phyloP scores from a whole-genome alignment of 2,113 vertebrate genomes.

The Ailuropoda melanoleuca region DNA sequence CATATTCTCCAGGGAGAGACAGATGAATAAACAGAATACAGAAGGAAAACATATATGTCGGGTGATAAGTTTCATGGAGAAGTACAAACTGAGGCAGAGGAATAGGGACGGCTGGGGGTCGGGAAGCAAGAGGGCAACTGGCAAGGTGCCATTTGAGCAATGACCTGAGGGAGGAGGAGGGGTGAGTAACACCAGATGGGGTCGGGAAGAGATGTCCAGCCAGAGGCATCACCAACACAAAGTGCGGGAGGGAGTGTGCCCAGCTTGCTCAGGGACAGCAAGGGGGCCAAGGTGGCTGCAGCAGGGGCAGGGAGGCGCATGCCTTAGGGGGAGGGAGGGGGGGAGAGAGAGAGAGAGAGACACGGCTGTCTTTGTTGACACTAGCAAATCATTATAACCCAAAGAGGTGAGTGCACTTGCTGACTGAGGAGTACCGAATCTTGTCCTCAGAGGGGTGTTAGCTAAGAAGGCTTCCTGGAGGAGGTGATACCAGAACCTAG shows the following conservation, averaged over 20 bases:
- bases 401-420: neutral
- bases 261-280: neutral
- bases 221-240: too few relatives aligned
- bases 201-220: neutral
- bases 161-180: neutral
- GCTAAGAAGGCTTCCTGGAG: neutral
- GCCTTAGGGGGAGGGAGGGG: accelerated
- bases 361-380: neutral
- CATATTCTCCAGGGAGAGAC: neutral
- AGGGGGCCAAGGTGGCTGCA: neutral
- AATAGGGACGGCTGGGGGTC: neutral
- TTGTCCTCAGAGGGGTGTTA: neutral
- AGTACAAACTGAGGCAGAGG: neutral
- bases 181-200: neutral
- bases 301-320: accelerated
- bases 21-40: neutral
- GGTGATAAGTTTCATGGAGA: neutral
- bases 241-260: neutral
- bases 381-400: neutral
- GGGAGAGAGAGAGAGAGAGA: neutral
- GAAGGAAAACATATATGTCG: neutral
- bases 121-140: neutral
- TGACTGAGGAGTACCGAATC: neutral
- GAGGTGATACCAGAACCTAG: neutral
- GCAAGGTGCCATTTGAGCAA: neutral